These are phyloP conservation scores for Poeciliopsis prolifica DNA, from an alignment of 2,113 vertebrate species.

Conservation along the genomic window DNA sequence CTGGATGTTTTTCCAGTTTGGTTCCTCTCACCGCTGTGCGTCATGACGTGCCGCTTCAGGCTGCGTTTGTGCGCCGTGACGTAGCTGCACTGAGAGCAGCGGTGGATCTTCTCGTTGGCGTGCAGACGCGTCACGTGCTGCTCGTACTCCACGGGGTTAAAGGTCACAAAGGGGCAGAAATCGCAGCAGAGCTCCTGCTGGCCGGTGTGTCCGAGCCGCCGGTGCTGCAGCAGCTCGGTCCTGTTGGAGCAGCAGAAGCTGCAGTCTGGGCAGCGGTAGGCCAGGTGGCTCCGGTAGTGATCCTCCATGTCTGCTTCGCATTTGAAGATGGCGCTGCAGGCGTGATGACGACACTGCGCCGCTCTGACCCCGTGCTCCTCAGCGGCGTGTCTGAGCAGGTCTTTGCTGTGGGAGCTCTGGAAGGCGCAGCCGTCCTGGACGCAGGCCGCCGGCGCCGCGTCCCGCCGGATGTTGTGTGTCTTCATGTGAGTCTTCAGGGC, in stretches of 20 bases:
- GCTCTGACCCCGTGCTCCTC: constrained; percentile 83
- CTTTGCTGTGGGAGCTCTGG: constrained; percentile 78
- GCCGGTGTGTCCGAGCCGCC: constrained; percentile 89
- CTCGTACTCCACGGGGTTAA: constrained; percentile 92
- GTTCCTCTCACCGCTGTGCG: constrained; percentile 87
- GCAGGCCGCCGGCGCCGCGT: constrained; percentile 78
- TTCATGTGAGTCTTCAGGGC: constrained; percentile 93
- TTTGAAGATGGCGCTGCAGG: constrained; percentile 86
- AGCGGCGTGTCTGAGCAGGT: constrained; percentile 83
- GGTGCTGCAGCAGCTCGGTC: constrained; percentile 88
- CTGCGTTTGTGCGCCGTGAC: constrained; percentile 92
- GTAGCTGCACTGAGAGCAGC: constrained; percentile 89
- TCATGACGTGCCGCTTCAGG: constrained; percentile 90
- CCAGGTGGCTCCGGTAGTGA: constrained; percentile 89
- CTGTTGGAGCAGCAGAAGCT: constrained; percentile 96
- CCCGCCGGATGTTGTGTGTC: constrained; percentile 77
- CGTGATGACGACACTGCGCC: constrained; percentile 88
- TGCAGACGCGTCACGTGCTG: constrained; percentile 92
- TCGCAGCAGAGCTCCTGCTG: constrained; percentile 83
- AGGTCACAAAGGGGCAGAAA: constrained; percentile 90
- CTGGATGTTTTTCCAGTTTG: too few relatives aligned
- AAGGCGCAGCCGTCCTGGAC: constrained; percentile 85
- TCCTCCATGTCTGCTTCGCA: constrained; percentile 85
- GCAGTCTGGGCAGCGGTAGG: constrained; percentile 94
- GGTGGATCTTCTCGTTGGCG: constrained; percentile 93